phyloP scores from a whole-genome alignment of 64 coral and sea anemone genomes.

The Catalaphyllia jardinei region DNA sequence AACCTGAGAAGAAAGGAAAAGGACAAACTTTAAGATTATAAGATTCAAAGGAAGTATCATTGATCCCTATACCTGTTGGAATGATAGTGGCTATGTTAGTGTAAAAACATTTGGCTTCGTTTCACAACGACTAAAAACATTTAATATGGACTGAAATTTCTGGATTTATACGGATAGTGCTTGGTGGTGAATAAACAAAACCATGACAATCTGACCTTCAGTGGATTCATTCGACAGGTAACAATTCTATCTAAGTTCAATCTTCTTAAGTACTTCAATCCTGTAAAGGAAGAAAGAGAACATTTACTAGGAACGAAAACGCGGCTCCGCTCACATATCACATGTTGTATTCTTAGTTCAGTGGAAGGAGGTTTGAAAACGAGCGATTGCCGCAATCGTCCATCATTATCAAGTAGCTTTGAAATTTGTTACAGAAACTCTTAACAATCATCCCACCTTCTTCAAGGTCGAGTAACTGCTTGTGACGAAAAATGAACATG shows the following conservation, averaged over 20 bases:
- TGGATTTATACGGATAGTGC: too few species aligned
- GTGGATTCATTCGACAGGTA: conserved; percentile 85
- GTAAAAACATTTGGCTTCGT: too few species aligned
- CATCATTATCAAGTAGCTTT: background rate
- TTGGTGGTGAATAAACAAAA: background rate
- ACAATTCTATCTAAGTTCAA: conserved; percentile 91
- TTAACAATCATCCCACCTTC: conserved; percentile 43
- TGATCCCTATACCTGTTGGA: too few species aligned
- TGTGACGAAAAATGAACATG: conserved; percentile 90
- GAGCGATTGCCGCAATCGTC: too few species aligned
- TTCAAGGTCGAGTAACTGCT: conserved; percentile 68
- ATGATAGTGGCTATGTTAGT: too few species aligned
- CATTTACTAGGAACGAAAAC: background rate
- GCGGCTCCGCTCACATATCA: too few species aligned
- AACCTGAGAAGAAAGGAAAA: conserved; percentile 53
- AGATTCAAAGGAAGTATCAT: too few species aligned
- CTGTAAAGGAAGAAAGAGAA: conserved; percentile 38
- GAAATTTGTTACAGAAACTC: background rate
- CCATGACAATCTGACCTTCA: conserved; percentile 62
- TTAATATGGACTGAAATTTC: too few species aligned
- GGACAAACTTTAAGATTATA: too few species aligned
- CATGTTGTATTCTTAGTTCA: too few species aligned
- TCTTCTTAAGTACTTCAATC: conserved; percentile 83
- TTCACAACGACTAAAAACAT: too few species aligned
- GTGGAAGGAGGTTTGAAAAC: too few species aligned